These are phyloP conservation scores for Candidula unifasciata DNA, from an alignment of 2,888 invertebrate species.

Conservation along the genomic window DNA sequence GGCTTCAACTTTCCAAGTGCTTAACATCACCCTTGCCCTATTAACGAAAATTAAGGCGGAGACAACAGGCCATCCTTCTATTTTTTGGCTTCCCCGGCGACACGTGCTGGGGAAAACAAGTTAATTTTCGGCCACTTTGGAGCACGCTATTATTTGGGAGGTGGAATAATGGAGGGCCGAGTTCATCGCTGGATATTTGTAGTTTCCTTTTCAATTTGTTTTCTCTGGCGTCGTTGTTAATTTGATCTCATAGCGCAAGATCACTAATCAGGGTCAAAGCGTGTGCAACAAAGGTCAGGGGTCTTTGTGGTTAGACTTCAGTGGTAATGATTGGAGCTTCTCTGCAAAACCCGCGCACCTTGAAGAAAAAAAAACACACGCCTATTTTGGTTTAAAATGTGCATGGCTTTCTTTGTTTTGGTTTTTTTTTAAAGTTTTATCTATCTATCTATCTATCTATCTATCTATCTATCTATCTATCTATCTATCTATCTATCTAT, in stretches of 20 bases:
- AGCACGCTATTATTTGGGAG: neutral
- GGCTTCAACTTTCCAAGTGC: neutral
- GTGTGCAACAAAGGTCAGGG: constrained; percentile 26
- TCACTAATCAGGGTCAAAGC: constrained; percentile 29
- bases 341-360: neutral
- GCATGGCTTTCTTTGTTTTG: neutral
- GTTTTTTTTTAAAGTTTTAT: neutral
- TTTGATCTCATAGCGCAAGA: constrained; percentile 25
- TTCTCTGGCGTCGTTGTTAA: constrained; percentile 9
- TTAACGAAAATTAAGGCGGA: constrained; percentile 37
- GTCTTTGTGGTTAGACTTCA: neutral
- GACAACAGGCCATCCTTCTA: constrained; percentile 31
- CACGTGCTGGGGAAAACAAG: constrained; percentile 38
- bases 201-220: constrained; percentile 6
- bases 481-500: no score
- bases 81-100: neutral
- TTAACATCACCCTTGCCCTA: constrained; percentile 2
- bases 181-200: neutral
- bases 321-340: neutral
- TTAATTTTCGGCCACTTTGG: constrained; percentile 30
- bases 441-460: no score
- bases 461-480: no score
- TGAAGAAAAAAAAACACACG: neutral
- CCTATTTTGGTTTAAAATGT: neutral
- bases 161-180: neutral